A percentile compares a stretch with the other conserved stretches of the same genome.
phyloP scores from a whole-genome alignment of 1,140 invertebrate genomes.

The Diplogasteroides magnus region DNA sequence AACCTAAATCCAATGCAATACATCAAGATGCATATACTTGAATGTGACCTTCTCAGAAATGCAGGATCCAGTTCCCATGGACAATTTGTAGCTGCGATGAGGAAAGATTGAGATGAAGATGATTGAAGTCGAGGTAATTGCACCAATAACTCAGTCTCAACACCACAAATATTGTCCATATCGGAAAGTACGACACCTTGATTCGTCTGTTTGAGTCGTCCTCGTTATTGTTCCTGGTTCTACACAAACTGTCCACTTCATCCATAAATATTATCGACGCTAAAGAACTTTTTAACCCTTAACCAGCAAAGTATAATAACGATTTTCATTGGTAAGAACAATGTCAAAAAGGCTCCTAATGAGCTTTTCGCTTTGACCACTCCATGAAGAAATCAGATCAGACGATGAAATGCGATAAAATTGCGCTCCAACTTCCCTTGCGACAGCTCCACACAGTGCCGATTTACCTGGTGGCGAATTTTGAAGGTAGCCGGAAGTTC shows the following conservation, averaged over 20 bases:
- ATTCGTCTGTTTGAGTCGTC: conserved; percentile 7
- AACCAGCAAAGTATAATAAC: not conserved
- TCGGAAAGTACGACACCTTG: conserved; percentile 1
- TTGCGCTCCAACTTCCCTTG: not conserved
- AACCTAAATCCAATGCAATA: too few species aligned
- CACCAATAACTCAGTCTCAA: conserved; percentile 12
- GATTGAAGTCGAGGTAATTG: conserved; percentile 12
- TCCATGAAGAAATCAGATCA: conserved; percentile 18
- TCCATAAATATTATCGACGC: conserved; percentile 14
- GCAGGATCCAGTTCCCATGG: conserved; percentile 19
- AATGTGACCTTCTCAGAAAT: conserved; percentile 15
- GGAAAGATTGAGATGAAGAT: not conserved
- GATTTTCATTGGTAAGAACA: conserved; percentile 2
- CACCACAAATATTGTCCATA: not conserved
- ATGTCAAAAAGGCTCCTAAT: conserved; percentile 11
- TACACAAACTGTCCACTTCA: conserved; percentile 16
- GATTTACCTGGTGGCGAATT: conserved; percentile 11
- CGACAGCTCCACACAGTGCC: conserved; percentile 2
- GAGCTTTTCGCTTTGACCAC: conserved; percentile 13
- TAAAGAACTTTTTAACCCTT: not conserved
- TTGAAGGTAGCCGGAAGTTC: not conserved
- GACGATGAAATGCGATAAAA: conserved; percentile 15
- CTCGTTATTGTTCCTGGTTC: not conserved
- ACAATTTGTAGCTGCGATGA: conserved; percentile 14
- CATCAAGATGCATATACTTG: too few species aligned